A percentile compares a stretch with the other conserved stretches of the same genome.
phyloP scores from a whole-genome alignment of 2,113 vertebrate genomes.

The Menidia beryllina region DNA sequence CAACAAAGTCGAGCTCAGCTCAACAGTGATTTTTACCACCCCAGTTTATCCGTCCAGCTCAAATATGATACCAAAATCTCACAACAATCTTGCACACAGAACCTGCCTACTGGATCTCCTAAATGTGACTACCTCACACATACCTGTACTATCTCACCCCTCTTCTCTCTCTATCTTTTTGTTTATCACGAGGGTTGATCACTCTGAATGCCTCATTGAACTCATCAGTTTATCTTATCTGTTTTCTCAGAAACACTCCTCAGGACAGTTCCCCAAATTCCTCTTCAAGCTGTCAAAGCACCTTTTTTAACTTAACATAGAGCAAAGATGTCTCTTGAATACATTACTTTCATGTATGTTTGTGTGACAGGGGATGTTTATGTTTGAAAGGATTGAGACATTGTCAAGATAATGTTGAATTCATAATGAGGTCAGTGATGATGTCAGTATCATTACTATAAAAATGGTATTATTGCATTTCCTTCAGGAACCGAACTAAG shows the following conservation, averaged over 20 bases:
- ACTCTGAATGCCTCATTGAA: conserved; percentile 73
- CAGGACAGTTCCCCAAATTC: conserved; percentile 75
- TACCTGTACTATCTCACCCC: conserved; percentile 64
- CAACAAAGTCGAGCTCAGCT: conserved; percentile 37
- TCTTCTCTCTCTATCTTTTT: conserved; percentile 51
- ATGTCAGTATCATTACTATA: conserved; percentile 9
- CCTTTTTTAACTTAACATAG: conserved; percentile 23
- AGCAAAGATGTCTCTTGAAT: conserved; percentile 44
- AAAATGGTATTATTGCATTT: conserved; percentile 10
- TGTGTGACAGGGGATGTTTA: conserved; percentile 38
- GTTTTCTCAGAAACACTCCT: conserved; percentile 76
- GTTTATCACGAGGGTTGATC: conserved; percentile 71
- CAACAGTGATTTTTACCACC: conserved; percentile 51
- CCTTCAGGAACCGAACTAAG: background rate
- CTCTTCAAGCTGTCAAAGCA: conserved; percentile 67
- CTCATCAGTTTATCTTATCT: conserved; percentile 78
- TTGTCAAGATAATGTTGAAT: conserved; percentile 13
- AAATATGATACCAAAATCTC: conserved; percentile 70
- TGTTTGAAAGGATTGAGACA: conserved; percentile 33
- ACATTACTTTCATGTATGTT: conserved; percentile 19
- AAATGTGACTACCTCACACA: conserved; percentile 77
- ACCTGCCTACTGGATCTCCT: conserved; percentile 71
- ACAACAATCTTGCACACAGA: conserved; percentile 73
- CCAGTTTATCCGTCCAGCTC: conserved; percentile 46
- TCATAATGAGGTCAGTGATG: conserved; percentile 6